phyloP scores from a whole-genome alignment of 2,888 invertebrate species.

The Oscheius onirici region DNA sequence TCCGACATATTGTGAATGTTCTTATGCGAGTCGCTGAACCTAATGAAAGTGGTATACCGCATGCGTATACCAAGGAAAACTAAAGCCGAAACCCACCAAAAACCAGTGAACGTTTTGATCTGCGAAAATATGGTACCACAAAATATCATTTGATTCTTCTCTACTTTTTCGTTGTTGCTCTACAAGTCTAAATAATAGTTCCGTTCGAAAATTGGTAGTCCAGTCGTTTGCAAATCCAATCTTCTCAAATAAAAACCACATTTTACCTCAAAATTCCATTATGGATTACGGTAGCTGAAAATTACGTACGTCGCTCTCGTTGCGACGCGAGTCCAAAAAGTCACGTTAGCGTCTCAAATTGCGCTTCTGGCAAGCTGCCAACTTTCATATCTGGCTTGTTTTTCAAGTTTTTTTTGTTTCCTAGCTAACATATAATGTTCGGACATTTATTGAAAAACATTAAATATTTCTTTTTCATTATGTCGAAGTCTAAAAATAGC shows the following conservation, averaged over 20 bases:
- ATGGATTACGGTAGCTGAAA: neutral
- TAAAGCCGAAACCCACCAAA: too few species aligned
- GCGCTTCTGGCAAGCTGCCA: conserved; percentile 3
- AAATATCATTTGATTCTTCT: neutral
- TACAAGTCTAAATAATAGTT: too few species aligned
- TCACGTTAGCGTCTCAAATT: conserved; percentile 13
- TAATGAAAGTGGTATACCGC: too few species aligned
- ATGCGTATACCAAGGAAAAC: too few species aligned
- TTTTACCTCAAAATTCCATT: too few species aligned
- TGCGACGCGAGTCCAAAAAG: neutral
- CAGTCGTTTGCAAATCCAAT: too few species aligned
- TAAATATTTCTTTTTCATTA: neutral
- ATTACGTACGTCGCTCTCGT: neutral
- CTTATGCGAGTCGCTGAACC: too few species aligned
- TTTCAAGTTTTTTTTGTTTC: neutral
- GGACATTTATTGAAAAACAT: neutral
- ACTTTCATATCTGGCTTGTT: neutral
- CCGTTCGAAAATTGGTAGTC: too few species aligned
- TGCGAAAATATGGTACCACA: too few species aligned
- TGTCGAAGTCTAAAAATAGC: neutral
- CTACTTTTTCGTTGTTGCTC: neutral
- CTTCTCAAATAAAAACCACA: too few species aligned
- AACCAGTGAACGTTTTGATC: too few species aligned
- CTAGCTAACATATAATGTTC: neutral
- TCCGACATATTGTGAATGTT: too few species aligned